Percentiles rank a stretch among this genome's conserved stretches.
phyloP scores from a whole-genome alignment of 1,140 invertebrate genomes.

The Drosophila eugracilis region DNA sequence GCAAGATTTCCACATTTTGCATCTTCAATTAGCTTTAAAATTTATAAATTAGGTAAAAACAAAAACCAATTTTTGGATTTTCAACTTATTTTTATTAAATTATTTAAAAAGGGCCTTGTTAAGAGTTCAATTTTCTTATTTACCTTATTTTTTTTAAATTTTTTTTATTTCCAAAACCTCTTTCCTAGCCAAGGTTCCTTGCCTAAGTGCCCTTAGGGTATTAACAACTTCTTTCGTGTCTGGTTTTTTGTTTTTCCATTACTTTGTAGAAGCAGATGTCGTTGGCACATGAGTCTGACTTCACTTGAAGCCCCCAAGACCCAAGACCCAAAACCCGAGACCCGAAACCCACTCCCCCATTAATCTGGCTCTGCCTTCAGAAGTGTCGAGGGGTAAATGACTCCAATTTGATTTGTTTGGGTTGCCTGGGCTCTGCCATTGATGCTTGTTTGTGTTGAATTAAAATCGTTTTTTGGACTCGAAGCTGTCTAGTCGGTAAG shows the following conservation, averaged over 20 bases:
- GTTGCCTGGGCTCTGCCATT: conserved; percentile 42
- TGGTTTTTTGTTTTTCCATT: conserved; percentile 38
- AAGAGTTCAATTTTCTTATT: too few species aligned
- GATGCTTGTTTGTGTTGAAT: conserved; percentile 58
- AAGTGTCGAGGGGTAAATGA: conserved; percentile 78
- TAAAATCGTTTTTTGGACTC: conserved; percentile 52
- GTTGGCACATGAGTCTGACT: conserved; percentile 50
- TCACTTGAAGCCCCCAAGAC: background rate
- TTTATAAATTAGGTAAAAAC: too few species aligned
- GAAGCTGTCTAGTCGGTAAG: conserved; percentile 25
- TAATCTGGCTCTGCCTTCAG: conserved; percentile 15
- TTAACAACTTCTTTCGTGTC: conserved; percentile 25
- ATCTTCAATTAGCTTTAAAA: too few species aligned
- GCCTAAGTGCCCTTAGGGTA: conserved; percentile 10
- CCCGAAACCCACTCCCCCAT: conserved; percentile 7
- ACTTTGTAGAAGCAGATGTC: conserved; percentile 49
- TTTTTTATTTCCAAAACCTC: background rate
- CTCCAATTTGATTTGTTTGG: conserved; percentile 81
- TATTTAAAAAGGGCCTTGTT: too few species aligned
- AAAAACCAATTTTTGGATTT: too few species aligned
- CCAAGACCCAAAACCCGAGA: too few species aligned
- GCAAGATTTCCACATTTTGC: too few species aligned
- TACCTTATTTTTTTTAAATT: too few species aligned
- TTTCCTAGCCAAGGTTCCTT: background rate
- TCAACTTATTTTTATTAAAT: too few species aligned